Evolutionary conservation across 2,797 vertebrate species (phyloP), one percentile per base, ranked within the genome.

Genomic region (Cirrhinus mrigala): DNA sequence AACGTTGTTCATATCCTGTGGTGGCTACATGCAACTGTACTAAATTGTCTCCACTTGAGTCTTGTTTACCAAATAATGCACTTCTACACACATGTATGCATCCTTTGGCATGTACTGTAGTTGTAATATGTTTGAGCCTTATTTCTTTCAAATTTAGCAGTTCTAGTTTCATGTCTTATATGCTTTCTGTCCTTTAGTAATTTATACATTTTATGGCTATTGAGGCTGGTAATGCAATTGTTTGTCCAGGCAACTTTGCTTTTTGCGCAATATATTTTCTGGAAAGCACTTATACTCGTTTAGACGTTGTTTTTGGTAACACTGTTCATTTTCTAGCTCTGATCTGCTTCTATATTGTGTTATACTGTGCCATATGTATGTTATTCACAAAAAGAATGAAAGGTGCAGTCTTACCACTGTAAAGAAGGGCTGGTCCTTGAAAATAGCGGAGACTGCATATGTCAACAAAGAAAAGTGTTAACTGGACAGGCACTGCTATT

Each of bases 371-470:
- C 1, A 12, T 74, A 73, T 27, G 2, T 33, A 33, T 24, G 12
- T n/a, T 8, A 40, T n/a, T 60, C 2, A 20, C 3, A 60, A 24
- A 46, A 24, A 77, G 14, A 76, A 37, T 5, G 20, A 58, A 10
- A 58, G 11, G 22, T 40, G 75, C 22, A 16, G 14, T 77, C 75
- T 77, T 60, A 77, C 75, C 75, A 44, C 54, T 77, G 54, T 60
- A 24, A 77, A 58, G 29, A 77, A 4, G 12, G 0, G 12, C 40
- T 71, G 40, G 75, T 58, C 33, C 22, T 60, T 40, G 0, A 3
- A 62, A 5, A 27, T 11, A 4, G 56, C 8, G 18, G 76, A 16
- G 4, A 46, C 76, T 78, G 76, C 37, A 78, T 16, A 40, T 29
- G 29, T 60, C 37, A 78, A 46, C n/a, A 24, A 78, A 78, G 22